Conservation (phyloP, 1,140 invertebrate species). For the Magallana ariakensis region DNA sequence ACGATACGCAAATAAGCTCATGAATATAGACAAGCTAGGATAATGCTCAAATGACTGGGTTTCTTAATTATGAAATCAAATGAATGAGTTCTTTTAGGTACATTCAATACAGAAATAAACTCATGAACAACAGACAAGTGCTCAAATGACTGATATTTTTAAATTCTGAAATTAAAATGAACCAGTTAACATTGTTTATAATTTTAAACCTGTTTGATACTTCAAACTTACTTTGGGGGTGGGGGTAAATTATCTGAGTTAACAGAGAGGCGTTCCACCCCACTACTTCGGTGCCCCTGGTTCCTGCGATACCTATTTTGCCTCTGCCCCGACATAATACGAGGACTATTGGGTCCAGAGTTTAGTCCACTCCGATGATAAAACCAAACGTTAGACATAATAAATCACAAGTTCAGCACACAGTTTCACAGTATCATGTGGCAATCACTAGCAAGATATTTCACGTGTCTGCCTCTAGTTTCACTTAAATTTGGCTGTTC, state of each 20-base stretch:
- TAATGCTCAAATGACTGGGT: too few relatives aligned
- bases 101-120: too few relatives aligned
- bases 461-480: constrained; percentile 27
- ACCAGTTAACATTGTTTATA: too few relatives aligned
- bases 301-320: neutral
- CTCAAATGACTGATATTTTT: too few relatives aligned
- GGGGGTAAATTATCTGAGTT: constrained; percentile 94
- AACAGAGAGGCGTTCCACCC: constrained; percentile 89
- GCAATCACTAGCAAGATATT: constrained; percentile 40
- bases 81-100: too few relatives aligned
- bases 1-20: too few relatives aligned
- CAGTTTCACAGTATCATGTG: neutral
- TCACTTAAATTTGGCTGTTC: neutral
- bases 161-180: too few relatives aligned
- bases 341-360: neutral
- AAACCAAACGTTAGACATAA: constrained; percentile 11
- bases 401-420: neutral
- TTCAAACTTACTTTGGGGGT: constrained; percentile 76
- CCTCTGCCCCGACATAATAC: constrained; percentile 17
- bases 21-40: too few relatives aligned
- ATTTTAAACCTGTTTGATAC: too few relatives aligned
- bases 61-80: too few relatives aligned
- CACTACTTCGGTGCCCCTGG: constrained; percentile 64
- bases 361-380: constrained; percentile 29
- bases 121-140: too few relatives aligned